Evolutionary conservation across 2,888 invertebrate species (phyloP).

Genomic region (Gryllus longicercus): DNA sequence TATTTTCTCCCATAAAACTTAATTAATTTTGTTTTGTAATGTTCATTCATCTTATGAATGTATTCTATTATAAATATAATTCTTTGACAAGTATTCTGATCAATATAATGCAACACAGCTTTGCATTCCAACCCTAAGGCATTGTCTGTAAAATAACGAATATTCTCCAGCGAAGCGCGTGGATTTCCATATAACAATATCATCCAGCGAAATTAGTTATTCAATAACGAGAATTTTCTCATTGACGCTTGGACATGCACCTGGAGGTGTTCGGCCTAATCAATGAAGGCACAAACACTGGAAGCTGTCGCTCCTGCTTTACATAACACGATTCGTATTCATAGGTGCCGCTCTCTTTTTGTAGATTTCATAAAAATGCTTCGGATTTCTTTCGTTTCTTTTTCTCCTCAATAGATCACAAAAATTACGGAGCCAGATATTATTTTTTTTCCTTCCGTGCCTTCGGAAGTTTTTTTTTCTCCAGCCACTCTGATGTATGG

Average conservation of each 20-base stretch:
- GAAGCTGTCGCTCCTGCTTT: conserved; percentile 17
- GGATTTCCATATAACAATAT: background rate
- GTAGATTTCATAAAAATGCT: conserved; percentile 2
- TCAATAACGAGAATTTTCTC: background rate
- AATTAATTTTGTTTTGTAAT: too few relatives aligned
- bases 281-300: background rate
- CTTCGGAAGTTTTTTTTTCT: background rate
- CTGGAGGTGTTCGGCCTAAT: background rate
- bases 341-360: background rate
- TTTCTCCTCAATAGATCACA: background rate
- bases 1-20: too few relatives aligned
- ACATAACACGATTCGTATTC: background rate
- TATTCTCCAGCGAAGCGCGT: background rate
- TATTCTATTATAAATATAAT: too few relatives aligned
- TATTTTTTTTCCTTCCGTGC: background rate
- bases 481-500: background rate
- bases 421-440: background rate
- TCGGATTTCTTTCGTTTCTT: conserved; percentile 17
- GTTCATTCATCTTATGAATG: too few relatives aligned
- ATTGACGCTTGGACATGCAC: background rate
- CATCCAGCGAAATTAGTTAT: background rate
- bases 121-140: too few relatives aligned
- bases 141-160: background rate
- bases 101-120: too few relatives aligned
- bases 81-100: too few relatives aligned